phyloP scores from a whole-genome alignment of 2,797 vertebrate species.

The Protosalanx chinensis region DNA sequence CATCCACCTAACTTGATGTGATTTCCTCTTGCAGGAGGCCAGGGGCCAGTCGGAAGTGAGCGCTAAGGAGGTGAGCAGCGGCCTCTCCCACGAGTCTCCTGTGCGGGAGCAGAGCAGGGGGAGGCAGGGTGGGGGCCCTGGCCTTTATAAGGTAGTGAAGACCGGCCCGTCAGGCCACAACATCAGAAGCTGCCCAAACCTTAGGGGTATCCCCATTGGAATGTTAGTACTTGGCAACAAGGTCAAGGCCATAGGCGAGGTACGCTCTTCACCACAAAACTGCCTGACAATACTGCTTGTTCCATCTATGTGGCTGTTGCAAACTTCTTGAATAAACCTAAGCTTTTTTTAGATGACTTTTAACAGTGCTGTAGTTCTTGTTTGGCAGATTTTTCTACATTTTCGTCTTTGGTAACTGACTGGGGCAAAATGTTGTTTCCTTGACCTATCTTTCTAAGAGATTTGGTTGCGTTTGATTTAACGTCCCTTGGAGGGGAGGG shows the following conservation, averaged over 20 bases:
- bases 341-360: slow-evolving; percentile 53
- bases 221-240: slow-evolving; percentile 99
- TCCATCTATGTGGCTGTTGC: slow-evolving; percentile 79
- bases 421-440: slow-evolving; percentile 15
- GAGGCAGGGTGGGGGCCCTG: slow-evolving; percentile 93
- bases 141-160: slow-evolving; percentile 99
- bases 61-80: slow-evolving; percentile 93
- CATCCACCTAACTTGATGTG: slow-evolving; percentile 31
- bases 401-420: slow-evolving; percentile 43
- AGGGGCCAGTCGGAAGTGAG: slow-evolving; percentile 90
- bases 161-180: slow-evolving; percentile 99
- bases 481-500: slow-evolving; percentile 47
- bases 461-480: slow-evolving; percentile 33
- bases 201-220: slow-evolving; percentile 99
- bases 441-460: slow-evolving; percentile 21
- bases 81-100: slow-evolving; percentile 88
- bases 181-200: slow-evolving; percentile 99
- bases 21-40: slow-evolving; percentile 88
- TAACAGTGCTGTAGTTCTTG: slow-evolving; percentile 45
- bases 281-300: slow-evolving; percentile 37
- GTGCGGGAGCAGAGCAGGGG: slow-evolving; percentile 86
- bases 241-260: slow-evolving; percentile 99
- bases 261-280: slow-evolving; percentile 62
- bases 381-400: slow-evolving; percentile 44
- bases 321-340: slow-evolving; percentile 63